Base-by-base conservation (phyloP, 2,113 vertebrate species). In the Chlamydotis undulata region DNA sequence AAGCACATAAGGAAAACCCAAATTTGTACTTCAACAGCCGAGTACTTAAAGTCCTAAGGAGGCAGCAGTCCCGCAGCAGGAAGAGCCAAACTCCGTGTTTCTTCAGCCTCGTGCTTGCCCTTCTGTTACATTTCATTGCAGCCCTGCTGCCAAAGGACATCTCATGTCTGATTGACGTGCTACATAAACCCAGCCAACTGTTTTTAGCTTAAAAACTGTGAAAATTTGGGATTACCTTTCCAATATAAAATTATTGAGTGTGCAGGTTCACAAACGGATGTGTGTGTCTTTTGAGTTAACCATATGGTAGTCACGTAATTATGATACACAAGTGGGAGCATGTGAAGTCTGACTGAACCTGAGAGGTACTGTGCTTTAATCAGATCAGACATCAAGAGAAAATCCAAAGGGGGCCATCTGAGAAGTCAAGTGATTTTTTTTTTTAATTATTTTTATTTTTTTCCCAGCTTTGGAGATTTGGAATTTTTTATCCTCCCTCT, bases 21-120 rank as follows among this genome's bases (percentile, higher is more conserved):
- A 92, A 78, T 90, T 87, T 96, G n/a, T 97, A 35, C 68, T 96
- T 52, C 96, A 87, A 50, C 25, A 86, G 73, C 82, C 93, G 95
- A 52, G 35, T 76, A 18, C 83, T 85, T 65, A 57, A 73, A 14
- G 33, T 85, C 79, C 63, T 68, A 59, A 91, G 82, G 85, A 89
- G 75, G 91, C 80, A 53, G 13, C 65, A 82, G 77, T 53, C 75
- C 49, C 73, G 87, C 53, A 19, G 41, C 74, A 96, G 89, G 88
- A 97, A 95, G 67, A 90, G 41, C 39, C 35, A 25, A 24, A 74
- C 15, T 41, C 3, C 25, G 0, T 52, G 18, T 47, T 80, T 65
- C 43, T 52, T 33, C 21, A 53, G 17, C 12, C 15, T 56, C 33
- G 22, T 61, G 59, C 68, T 47, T 67, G 64, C 9, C 0, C 7